Percentiles rank a stretch among this genome's conserved stretches.
These are phyloP conservation scores for Amiota minor DNA, from an alignment of 2,888 invertebrate species.

Conservation along the genomic window DNA sequence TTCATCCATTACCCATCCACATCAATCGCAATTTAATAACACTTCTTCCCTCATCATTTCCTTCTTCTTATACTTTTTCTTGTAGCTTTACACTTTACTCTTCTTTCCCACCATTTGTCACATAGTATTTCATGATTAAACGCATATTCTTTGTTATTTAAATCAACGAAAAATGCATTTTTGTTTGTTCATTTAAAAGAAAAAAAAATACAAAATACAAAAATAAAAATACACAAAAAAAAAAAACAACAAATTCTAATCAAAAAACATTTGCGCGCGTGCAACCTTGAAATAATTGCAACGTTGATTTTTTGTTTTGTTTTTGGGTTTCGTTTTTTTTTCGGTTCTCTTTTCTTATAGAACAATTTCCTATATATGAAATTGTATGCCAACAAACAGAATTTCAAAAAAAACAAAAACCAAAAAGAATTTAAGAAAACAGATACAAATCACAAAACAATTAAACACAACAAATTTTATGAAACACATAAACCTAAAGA, in stretches of 20 bases:
- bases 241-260: conserved; percentile 31
- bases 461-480: neutral
- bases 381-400: conserved; percentile 14
- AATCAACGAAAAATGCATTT: too few relatives aligned
- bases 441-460: neutral
- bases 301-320: conserved; percentile 30
- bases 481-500: neutral
- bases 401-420: neutral
- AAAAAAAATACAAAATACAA: conserved; percentile 11
- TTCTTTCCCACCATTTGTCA: too few relatives aligned
- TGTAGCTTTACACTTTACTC: neutral
- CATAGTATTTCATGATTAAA: too few relatives aligned
- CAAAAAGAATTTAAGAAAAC: neutral
- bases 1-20: too few relatives aligned
- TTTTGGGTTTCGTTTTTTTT: too few relatives aligned
- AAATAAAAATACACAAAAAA: conserved; percentile 30
- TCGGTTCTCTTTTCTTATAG: neutral
- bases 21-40: too few relatives aligned
- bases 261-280: conserved; percentile 52
- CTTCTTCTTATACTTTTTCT: neutral
- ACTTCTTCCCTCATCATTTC: too few relatives aligned
- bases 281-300: conserved; percentile 65
- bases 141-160: too few relatives aligned
- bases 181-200: neutral
- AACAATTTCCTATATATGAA: neutral